These are phyloP conservation scores for Xylocopa sonorina DNA, from an alignment of 1,140 invertebrate species.

Conservation along the genomic window DNA sequence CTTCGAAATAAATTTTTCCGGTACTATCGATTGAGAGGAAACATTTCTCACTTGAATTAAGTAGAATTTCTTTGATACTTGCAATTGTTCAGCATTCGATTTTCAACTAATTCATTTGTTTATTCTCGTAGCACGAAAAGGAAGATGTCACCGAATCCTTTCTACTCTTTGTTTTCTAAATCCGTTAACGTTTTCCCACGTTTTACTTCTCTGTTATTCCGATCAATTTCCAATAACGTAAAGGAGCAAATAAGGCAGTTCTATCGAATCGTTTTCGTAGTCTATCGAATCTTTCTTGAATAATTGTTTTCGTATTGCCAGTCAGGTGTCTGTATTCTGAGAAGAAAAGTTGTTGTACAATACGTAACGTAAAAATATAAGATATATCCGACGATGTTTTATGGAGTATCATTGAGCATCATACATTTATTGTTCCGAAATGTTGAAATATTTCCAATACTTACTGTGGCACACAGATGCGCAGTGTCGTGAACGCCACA, in stretches of 20 bases:
- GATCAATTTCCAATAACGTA: background rate
- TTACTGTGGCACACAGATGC: background rate
- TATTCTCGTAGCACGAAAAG: too few relatives aligned
- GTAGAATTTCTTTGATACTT: too few relatives aligned
- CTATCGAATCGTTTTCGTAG: background rate
- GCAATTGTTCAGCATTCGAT: too few relatives aligned
- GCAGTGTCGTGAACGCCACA: background rate
- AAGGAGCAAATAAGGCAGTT: background rate
- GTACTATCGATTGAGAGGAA: too few relatives aligned
- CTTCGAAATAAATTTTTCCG: too few relatives aligned
- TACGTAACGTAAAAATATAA: background rate
- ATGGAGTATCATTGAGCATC: too few relatives aligned
- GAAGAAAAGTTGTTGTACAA: background rate
- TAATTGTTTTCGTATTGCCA: background rate
- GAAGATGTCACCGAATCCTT: background rate
- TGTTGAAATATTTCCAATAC: background rate
- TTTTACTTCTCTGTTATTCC: background rate
- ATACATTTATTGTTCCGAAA: background rate
- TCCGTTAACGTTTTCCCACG: background rate
- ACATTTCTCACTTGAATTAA: too few relatives aligned
- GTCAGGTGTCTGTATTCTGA: background rate
- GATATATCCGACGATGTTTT: too few relatives aligned
- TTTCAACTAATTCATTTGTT: too few relatives aligned
- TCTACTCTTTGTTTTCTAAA: background rate
- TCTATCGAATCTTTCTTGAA: conserved; percentile 9